These are phyloP conservation scores for Sinhomidia bicolor DNA, from an alignment of 2,888 invertebrate genomes.

Conservation along the genomic window DNA sequence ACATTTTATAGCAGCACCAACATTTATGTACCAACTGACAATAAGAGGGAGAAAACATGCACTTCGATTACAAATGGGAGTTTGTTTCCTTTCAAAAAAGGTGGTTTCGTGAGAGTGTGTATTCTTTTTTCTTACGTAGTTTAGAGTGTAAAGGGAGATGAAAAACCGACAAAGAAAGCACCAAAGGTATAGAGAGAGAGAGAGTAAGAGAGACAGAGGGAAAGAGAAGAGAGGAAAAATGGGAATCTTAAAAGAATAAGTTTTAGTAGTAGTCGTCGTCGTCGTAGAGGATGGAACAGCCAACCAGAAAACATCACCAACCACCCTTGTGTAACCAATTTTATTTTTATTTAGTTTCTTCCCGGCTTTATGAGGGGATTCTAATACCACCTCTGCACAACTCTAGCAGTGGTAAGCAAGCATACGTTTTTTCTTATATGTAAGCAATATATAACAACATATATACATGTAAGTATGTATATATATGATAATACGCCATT, in stretches of 20 bases:
- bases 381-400: neutral
- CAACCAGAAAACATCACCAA: constrained; percentile 26
- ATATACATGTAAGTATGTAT: too few relatives aligned
- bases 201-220: too few relatives aligned
- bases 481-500: too few relatives aligned
- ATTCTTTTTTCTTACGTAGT: neutral
- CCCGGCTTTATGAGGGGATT: constrained; percentile 44
- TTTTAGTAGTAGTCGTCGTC: constrained; percentile 28
- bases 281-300: neutral
- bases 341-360: constrained; percentile 63
- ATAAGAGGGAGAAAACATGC: neutral
- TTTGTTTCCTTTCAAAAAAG: constrained; percentile 16
- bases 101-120: neutral
- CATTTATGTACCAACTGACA: neutral
- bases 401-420: too few relatives aligned
- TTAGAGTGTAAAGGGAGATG: constrained; percentile 58
- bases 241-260: constrained; percentile 43
- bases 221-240: constrained; percentile 26
- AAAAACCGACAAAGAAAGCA: constrained; percentile 54
- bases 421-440: too few relatives aligned
- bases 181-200: too few relatives aligned
- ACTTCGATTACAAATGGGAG: constrained; percentile 37
- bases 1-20: neutral
- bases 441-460: too few relatives aligned
- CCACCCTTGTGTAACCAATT: constrained; percentile 66